phyloP scores from a whole-genome alignment of 2,888 invertebrate species.

The Periphyllus acericola region DNA sequence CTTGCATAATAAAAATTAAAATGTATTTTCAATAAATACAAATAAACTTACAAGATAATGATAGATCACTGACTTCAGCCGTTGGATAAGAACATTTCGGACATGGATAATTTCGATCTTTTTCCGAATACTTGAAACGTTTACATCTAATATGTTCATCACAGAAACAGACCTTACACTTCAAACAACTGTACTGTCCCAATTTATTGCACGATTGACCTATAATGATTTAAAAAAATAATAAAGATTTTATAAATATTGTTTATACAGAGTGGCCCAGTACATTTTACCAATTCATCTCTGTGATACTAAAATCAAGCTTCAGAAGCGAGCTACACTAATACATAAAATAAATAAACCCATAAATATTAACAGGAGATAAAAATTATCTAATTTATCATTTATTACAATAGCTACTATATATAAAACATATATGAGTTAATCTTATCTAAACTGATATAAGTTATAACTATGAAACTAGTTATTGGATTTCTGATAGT shows the following conservation, averaged over 20 bases:
- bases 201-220: slow-evolving; percentile 93
- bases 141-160: slow-evolving; percentile 94
- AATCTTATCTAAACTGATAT: too few relatives aligned
- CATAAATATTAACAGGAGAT: too few relatives aligned
- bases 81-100: slow-evolving; percentile 94
- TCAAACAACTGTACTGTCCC: slow-evolving; percentile 93
- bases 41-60: slow-evolving; percentile 86
- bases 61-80: slow-evolving; percentile 91
- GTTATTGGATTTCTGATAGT: too few relatives aligned
- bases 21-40: neutral
- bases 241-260: slow-evolving; percentile 3
- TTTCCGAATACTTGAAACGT: slow-evolving; percentile 83
- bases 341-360: too few relatives aligned
- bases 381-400: too few relatives aligned
- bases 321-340: too few relatives aligned
- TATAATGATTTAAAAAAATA: slow-evolving; percentile 67
- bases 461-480: too few relatives aligned
- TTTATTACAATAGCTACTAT: too few relatives aligned
- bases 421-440: too few relatives aligned
- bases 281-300: too few relatives aligned
- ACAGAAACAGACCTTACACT: slow-evolving; percentile 96
- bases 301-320: too few relatives aligned
- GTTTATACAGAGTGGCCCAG: too few relatives aligned
- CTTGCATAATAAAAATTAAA: neutral
- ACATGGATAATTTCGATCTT: slow-evolving; percentile 86